Base-by-base conservation (phyloP, 1,140 invertebrate genomes). In the Zophobas atratus region DNA sequence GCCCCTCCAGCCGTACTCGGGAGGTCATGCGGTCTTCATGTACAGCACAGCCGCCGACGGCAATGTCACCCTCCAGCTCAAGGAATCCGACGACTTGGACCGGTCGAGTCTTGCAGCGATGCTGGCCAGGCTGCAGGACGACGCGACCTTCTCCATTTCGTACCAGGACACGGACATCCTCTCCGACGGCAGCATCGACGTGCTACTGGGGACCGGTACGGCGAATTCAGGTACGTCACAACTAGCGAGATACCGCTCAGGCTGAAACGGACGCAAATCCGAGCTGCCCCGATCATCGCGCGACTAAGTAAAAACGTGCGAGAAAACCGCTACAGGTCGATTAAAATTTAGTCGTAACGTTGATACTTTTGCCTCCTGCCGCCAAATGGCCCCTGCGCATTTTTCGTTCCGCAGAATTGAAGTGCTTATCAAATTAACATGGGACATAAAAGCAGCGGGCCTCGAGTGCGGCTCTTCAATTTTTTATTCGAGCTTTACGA, bases 1-100 rank as follows among this genome's bases (percentile, higher is more conserved):
- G 70, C 88, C 88, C 35, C 83, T 88, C 36, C 86, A 87, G 77
- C 87, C 86, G 8, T 88, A 88, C 78, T 80, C 85, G 1, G 86
- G 86, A n/a, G 84, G 86, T 55, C 86, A 86, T 84, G 87, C 88
- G 6, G 88, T 88, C 63, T 88, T 88, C 79, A 88, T 88, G 87
- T 88, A 88, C 81, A 86, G 86, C 75, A 86, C 87, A 5, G 85
- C 87, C 1, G 84, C 85, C 3, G 88, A 87, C 63, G 87, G 87
- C 32, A 86, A 86, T 36, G 88, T 88, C 71, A 88, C 87, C 20
- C 80, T 88, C 70, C 87, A 88, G 72, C 84, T 88, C 35, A 84
- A 87, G 41, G 88, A 88, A 70, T 84, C 86, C 6, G 88, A 88
- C 76, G 87, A 87, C 78, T 77, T 87, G 63, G 87, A 87, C 71